phyloP scores from a whole-genome alignment of 2,888 invertebrate species.

The Pseudococcus longispinus region DNA sequence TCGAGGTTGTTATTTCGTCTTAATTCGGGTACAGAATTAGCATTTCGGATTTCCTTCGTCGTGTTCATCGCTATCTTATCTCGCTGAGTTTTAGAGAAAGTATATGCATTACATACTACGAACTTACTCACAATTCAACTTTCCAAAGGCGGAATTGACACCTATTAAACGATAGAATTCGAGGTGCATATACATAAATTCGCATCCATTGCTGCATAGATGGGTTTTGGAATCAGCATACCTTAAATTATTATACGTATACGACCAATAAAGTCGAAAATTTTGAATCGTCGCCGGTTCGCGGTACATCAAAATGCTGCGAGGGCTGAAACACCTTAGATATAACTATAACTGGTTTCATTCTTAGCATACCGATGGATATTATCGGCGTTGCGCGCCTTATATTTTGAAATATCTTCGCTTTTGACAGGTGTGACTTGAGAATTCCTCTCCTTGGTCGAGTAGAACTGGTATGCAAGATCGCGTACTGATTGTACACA shows the following conservation, averaged over 20 bases:
- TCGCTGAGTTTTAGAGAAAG: background rate
- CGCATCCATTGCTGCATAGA: background rate
- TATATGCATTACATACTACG: background rate
- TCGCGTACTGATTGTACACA: conserved; percentile 1
- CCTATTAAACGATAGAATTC: background rate
- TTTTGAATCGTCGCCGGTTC: too few relatives aligned
- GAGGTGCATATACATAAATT: background rate
- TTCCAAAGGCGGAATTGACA: background rate
- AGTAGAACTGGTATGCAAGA: background rate
- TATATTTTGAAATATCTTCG: conserved; percentile 31
- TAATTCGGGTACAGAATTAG: background rate
- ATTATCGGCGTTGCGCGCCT: conserved; percentile 18
- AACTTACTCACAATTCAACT: background rate
- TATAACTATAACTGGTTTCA: conserved; percentile 29
- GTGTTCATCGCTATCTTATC: background rate
- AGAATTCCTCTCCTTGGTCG: conserved; percentile 21
- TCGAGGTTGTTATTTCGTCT: background rate
- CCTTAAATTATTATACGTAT: too few relatives aligned
- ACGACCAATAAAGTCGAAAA: too few relatives aligned
- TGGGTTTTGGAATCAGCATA: background rate
- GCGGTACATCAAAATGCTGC: background rate
- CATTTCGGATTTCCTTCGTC: background rate
- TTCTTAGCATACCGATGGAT: conserved; percentile 25
- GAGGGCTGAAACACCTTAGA: background rate
- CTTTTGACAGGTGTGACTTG: conserved; percentile 36